Evolutionary conservation across 2,888 invertebrate species (phyloP), one percentile per base, ranked within the genome.

Genomic region (Gordius sp.): DNA sequence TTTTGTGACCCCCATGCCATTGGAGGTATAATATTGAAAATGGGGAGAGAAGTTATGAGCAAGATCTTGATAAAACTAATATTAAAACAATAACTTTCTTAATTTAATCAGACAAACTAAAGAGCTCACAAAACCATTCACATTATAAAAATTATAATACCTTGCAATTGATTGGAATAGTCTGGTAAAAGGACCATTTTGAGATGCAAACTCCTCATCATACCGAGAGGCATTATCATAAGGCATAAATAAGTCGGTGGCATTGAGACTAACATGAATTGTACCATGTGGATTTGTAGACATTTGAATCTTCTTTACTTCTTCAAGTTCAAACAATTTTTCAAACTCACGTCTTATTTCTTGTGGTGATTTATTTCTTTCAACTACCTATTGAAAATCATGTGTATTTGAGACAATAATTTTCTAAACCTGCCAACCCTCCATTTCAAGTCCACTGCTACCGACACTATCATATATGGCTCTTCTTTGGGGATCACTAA

Each of bases 301-400:
- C 66, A 85, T 82, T 64, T 85, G 79, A 58, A 93, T 74, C 60
- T 79, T 75, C 59, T 84, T 75, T 65, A 89, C 85, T 62, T 89
- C 87, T 60, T 81, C 75, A 64, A 83, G 82, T 62, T 79, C 62
- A 58, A 73, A 72, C 57, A 77, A 65, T 60, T 84, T 77, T 70
- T 93, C 89, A 74, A 86, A 93, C 71, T 93, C 93, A 60, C 87
- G 89, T 59, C 87, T 74, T 59, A 97, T 91, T 75, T 97, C 91
- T 62, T 82, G 78, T 1, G 91, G 86, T 1, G 89, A 87, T 67
- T 81, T 81, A 1, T 82, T 82, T 39, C 85, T 75, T 64, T 84
- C 80, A 28, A 91, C 81, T 28, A 73, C 63, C 68, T 70, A 58
- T 13, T 58, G 58, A 24, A 56, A 57, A 18, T 18, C 4, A n/a